Conservation (phyloP, 2,113 vertebrate genomes). For the Sardina pilchardus region DNA sequence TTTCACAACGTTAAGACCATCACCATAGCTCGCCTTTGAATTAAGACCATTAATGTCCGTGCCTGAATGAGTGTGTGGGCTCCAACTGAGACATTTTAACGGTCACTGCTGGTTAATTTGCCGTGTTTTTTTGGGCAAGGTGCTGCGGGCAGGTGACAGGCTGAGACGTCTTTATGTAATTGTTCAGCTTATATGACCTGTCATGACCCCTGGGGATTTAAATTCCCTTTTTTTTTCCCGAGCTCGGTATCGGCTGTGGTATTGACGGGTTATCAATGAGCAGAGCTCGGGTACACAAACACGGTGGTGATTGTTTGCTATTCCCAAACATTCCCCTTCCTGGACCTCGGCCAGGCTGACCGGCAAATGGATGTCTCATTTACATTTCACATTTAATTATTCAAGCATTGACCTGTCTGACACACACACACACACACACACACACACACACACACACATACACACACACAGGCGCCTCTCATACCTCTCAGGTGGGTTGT, state of each 20-base stretch:
- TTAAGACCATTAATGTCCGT: not conserved
- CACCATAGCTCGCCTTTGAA: not conserved
- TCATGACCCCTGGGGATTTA: not conserved
- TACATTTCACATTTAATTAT: slow-evolving; percentile 8
- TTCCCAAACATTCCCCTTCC: not conserved
- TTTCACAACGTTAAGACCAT: slow-evolving; percentile 49
- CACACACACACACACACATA: not conserved
- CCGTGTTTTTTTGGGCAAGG: not conserved
- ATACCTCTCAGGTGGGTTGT: not conserved
- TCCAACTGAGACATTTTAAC: not conserved
- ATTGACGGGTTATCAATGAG: not conserved
- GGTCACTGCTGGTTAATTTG: not conserved
- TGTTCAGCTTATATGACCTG: not conserved
- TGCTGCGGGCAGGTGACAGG: not conserved
- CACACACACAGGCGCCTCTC: not conserved
- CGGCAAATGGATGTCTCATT: slow-evolving; percentile 25
- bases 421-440: not conserved
- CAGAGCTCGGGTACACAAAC: not conserved
- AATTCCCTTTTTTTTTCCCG: not conserved
- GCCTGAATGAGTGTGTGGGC: not conserved
- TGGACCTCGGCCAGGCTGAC: not conserved
- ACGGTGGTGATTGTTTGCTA: not conserved
- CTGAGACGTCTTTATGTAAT: not conserved
- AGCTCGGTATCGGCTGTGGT: not conserved
- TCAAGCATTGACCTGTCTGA: slow-evolving; percentile 34